These are phyloP conservation scores for Pachliopta kotzebuea DNA, from an alignment of 2,888 invertebrate species.

Conservation along the genomic window DNA sequence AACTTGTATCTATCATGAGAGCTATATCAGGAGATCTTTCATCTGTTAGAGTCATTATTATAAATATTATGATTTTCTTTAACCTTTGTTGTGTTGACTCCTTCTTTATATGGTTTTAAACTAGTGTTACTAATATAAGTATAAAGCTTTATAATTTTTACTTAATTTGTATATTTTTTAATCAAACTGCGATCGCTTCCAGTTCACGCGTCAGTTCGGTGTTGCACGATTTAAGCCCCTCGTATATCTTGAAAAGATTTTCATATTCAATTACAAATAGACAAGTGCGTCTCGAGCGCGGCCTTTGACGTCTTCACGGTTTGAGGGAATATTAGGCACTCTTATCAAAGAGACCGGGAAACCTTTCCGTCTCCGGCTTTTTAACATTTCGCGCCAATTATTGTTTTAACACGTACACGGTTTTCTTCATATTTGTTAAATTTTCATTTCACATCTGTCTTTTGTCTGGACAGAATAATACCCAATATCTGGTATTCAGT, in stretches of 20 bases:
- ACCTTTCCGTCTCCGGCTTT: constrained; percentile 6
- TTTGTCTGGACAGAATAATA: too few species aligned
- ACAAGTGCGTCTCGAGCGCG: constrained; percentile 73
- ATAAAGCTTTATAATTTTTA: too few species aligned
- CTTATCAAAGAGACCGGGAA: constrained; percentile 32
- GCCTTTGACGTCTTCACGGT: constrained; percentile 71
- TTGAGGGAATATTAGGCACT: constrained; percentile 62
- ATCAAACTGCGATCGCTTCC: background rate
- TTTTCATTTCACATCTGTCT: background rate
- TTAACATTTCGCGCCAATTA: constrained; percentile 19
- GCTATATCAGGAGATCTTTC: too few species aligned
- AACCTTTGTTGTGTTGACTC: too few species aligned
- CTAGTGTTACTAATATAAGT: too few species aligned
- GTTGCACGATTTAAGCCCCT: constrained; percentile 41
- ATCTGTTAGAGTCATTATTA: too few species aligned
- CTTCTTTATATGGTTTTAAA: too few species aligned
- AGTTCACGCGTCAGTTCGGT: constrained; percentile 4
- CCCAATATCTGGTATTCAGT: too few species aligned
- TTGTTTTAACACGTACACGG: constrained; percentile 10
- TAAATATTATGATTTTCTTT: too few species aligned
- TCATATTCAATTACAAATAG: constrained; percentile 80
- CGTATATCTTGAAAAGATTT: constrained; percentile 66
- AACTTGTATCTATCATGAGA: too few species aligned
- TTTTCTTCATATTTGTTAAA: background rate
- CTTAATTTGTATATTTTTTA: background rate